These are phyloP conservation scores for Beroe ovata DNA, from an alignment of 37 sponge, comb jelly and placozoan species.

Conservation along the genomic window DNA sequence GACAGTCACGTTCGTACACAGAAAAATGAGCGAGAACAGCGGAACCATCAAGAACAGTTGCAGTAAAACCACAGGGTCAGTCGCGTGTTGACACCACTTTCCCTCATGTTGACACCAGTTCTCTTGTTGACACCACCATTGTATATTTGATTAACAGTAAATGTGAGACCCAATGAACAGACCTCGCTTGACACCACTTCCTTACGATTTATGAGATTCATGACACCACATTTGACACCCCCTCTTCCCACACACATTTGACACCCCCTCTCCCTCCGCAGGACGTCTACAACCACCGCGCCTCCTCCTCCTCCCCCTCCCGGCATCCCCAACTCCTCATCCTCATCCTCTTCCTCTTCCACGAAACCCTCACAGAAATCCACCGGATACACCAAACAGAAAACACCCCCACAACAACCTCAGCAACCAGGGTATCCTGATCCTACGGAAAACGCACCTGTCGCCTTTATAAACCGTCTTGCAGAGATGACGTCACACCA, in stretches of 20 bases:
- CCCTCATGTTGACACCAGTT: too few relatives aligned
- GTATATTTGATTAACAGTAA: too few relatives aligned
- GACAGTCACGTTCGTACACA: constrained; percentile 36
- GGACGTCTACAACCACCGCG: too few relatives aligned
- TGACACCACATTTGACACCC: too few relatives aligned
- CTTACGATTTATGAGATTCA: too few relatives aligned
- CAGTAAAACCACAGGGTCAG: not conserved
- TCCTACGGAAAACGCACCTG: constrained; percentile 8
- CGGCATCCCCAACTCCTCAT: not conserved
- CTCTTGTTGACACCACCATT: too few relatives aligned
- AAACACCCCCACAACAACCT: not conserved
- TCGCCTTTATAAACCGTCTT: constrained; percentile 31
- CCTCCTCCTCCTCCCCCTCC: not conserved
- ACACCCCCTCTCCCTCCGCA: too few relatives aligned
- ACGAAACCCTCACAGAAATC: not conserved
- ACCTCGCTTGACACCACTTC: too few relatives aligned
- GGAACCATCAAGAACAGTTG: not conserved
- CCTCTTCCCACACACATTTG: too few relatives aligned
- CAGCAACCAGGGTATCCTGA: constrained; percentile 33
- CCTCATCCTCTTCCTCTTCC: not conserved
- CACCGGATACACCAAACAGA: constrained; percentile 6
- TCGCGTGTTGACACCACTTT: too few relatives aligned
- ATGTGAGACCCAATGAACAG: too few relatives aligned
- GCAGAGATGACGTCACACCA: constrained; percentile 60
- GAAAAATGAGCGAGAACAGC: constrained; percentile 19